These are phyloP conservation scores for Siniperca obscura DNA, from an alignment of 2,797 vertebrate species.

Conservation along the genomic window DNA sequence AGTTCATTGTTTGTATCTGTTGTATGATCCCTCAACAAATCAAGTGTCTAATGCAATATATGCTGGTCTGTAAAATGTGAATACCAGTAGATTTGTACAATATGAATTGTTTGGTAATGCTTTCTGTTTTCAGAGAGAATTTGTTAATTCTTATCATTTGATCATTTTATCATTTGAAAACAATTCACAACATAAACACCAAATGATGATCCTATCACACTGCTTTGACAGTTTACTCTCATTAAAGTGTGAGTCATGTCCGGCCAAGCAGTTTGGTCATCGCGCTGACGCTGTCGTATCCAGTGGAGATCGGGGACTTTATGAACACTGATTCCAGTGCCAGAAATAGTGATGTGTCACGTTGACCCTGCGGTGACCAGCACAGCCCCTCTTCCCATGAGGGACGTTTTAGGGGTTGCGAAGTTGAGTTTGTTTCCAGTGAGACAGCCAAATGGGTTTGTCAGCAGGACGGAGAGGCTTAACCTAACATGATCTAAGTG, in stretches of 20 bases:
- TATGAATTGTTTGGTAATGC: conserved; percentile 3
- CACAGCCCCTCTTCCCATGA: conserved; percentile 53
- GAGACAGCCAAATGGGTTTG: conserved; percentile 60
- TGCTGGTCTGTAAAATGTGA: conserved; percentile 3
- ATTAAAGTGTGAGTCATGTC: conserved; percentile 58
- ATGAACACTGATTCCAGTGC: conserved; percentile 47
- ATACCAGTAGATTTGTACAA: conserved; percentile 23
- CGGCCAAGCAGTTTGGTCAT: conserved; percentile 55
- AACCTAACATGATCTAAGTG: conserved; percentile 69
- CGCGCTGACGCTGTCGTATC: conserved; percentile 31
- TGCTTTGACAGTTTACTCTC: conserved; percentile 47
- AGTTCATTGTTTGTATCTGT: conserved; percentile 25
- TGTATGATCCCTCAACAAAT: conserved; percentile 20
- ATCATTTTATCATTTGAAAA: too few relatives aligned
- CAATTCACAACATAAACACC: conserved; percentile 49
- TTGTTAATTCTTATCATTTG: conserved; percentile 22
- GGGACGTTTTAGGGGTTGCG: conserved; percentile 47
- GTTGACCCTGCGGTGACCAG: conserved; percentile 71
- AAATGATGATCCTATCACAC: conserved; percentile 39
- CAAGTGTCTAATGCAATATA: background rate
- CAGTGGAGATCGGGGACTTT: conserved; percentile 63
- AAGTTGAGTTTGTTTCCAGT: conserved; percentile 66
- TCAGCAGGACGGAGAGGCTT: conserved; percentile 66
- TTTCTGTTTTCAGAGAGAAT: conserved; percentile 28
- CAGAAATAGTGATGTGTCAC: conserved; percentile 74